Evolutionary conservation across 2,113 vertebrate genomes (phyloP), one percentile per base, ranked within the genome.

Genomic region (Grammomys dolichurus): DNA sequence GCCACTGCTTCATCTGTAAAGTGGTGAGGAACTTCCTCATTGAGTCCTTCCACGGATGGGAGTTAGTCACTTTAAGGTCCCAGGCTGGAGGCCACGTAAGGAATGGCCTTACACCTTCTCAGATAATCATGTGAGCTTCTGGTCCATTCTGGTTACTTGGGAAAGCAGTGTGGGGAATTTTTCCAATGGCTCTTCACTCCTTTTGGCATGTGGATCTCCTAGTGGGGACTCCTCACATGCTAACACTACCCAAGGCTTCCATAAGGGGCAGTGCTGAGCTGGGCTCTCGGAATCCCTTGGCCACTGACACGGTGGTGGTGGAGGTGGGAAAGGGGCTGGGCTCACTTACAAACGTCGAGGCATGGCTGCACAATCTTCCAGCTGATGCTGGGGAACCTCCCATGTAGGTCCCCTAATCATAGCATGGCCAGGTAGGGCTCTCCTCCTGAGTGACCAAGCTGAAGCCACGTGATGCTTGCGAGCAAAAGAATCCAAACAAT

Each of bases 391-490:
- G 36, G 28, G 31, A 51, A 20, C 22, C 54, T 31, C 77, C 43
- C n/a, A 7, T 24, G 63, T 51, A 8, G 48, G 48, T 48, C 69
- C 56, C 69, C 63, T 43, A 13, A 13, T 1, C 19, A 26, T 8
- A 12, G 73, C 13, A 0, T 7, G 13, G 51, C n/a, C 56, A 4
- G 65, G 13, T 31, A 63, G 67, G 28, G 24, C 13, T 4, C 5
- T 93, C 84, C 9, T 85, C 48, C 78, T 46, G 56, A 69, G 56
- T 7, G 60, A 60, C 40, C 0, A 3, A 33, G 17, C n/a, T 85
- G 11, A 77, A 16, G 60, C n/a, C 46, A 17, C 0, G 0, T 40
- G 13, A 0, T 0, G 5, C 69, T 0, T 19, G 8, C 8, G 67
- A 24, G 19, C 11, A 54, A 63, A 60, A 36, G 16, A 48, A 19